Conservation (phyloP, 2,113 vertebrate genomes). For the Synchiropus splendidus region DNA sequence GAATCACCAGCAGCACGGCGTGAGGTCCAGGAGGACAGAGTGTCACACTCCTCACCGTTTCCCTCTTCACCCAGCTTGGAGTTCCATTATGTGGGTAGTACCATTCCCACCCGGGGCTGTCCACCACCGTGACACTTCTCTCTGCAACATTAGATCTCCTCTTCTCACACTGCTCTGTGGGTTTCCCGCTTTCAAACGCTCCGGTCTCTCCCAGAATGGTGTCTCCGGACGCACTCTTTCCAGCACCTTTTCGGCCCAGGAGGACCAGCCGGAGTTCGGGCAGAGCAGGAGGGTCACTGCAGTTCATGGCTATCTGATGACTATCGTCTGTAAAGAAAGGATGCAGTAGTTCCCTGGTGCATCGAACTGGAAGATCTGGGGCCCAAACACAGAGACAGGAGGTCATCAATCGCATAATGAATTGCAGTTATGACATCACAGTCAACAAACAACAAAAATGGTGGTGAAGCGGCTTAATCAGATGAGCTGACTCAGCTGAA, state of each 20-base stretch:
- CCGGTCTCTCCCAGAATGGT: conserved; percentile 49
- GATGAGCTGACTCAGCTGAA: too few relatives aligned
- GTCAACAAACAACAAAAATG: too few relatives aligned
- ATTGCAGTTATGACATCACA: background rate
- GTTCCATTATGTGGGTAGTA: conserved; percentile 66
- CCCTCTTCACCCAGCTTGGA: conserved; percentile 61
- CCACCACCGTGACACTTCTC: conserved; percentile 57
- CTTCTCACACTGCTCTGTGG: conserved; percentile 64
- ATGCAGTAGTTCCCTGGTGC: conserved; percentile 42
- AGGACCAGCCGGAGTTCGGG: conserved; percentile 59
- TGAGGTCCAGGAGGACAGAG: conserved; percentile 64
- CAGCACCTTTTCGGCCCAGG: conserved; percentile 59
- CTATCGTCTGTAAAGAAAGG: conserved; percentile 48
- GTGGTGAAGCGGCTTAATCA: too few relatives aligned
- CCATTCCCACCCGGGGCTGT: conserved; percentile 72
- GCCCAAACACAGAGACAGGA: conserved; percentile 20
- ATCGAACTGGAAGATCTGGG: conserved; percentile 33
- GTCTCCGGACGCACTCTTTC: conserved; percentile 60
- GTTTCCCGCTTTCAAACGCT: conserved; percentile 48
- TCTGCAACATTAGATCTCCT: conserved; percentile 35
- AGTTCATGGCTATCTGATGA: conserved; percentile 25
- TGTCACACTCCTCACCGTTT: conserved; percentile 54
- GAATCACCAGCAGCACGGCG: conserved; percentile 57
- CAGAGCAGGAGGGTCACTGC: conserved; percentile 7
- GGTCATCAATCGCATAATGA: conserved; percentile 2